Percentiles rank a stretch among this genome's conserved stretches.
Conservation (phyloP, 2,797 vertebrate species). For the Threskiornis aethiopicus region DNA sequence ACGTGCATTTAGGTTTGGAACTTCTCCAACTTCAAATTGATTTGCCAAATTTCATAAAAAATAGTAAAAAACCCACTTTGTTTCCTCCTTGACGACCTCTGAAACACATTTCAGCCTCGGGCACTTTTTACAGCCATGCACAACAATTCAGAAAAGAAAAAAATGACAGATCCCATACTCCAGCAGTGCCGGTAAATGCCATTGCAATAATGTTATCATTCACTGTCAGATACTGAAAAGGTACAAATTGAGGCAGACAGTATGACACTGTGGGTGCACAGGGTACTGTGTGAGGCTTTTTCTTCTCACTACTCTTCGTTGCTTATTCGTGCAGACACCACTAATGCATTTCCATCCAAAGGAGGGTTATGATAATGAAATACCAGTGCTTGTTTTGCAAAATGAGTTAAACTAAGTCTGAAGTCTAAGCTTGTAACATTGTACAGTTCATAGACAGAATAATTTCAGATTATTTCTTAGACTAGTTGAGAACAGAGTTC, state of each 20-base stretch:
- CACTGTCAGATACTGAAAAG: conserved; percentile 60
- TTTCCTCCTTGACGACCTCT: conserved; percentile 23
- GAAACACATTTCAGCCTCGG: conserved; percentile 12
- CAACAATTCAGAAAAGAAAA: conserved; percentile 26
- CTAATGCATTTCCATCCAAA: conserved; percentile 25
- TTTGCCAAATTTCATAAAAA: conserved; percentile 13
- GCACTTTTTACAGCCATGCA: conserved; percentile 33
- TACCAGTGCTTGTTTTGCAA: not conserved
- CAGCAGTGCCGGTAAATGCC: conserved; percentile 50
- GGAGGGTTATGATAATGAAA: not conserved
- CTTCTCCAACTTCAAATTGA: conserved; percentile 37
- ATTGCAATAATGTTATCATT: conserved; percentile 61
- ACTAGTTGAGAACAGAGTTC: not conserved
- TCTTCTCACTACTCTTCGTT: not conserved
- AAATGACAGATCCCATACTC: conserved; percentile 36
- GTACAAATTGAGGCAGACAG: conserved; percentile 45
- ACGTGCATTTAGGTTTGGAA: conserved; percentile 3
- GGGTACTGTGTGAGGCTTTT: not conserved
- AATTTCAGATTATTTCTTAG: not conserved
- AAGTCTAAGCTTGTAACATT: not conserved
- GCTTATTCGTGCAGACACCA: not conserved
- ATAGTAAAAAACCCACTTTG: not conserved
- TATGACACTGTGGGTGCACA: conserved; percentile 11
- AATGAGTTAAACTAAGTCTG: conserved; percentile 7
- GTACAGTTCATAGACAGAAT: not conserved